Evolutionary conservation across 1,140 invertebrate genomes (phyloP), one percentile per base, ranked within the genome.

Genomic region (Drosophila paulistorum): DNA sequence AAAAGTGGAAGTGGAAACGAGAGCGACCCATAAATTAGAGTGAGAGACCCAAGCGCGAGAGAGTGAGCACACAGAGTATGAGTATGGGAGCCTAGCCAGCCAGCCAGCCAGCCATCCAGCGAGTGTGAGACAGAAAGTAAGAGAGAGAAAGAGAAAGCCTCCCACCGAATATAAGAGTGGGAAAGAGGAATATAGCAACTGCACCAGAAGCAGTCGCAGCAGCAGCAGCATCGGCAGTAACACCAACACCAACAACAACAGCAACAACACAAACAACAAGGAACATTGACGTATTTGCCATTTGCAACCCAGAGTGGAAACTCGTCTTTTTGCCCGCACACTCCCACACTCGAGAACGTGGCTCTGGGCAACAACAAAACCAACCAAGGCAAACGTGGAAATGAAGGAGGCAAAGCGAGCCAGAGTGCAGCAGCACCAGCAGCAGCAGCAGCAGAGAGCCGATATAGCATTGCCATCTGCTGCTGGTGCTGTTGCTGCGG

Each of bases 251-350:
- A 30, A 35, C 35, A 41, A 33, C 17, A 51, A 42, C 14, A 13
- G 11, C 17, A 55, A 39, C 68, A 59, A 39, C 55, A 39, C 11
- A 37, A 72, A 65, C 61, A 33, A 61, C 45, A 23, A 61, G 35
- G 69, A 62, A 79, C 81, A 85, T 85, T 85, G 81, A 85, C 66
- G 81, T 85, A 85, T 85, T 85, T 85, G 82, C 79, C 79, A 82
- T 81, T 81, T 81, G 74, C 74, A 81, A 76, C 65, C 57, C 76
- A 76, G 73, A 76, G n/a, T n/a, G n/a, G 73, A 65, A 80, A 65
- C 62, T 54, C 45, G 33, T 41, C 30, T 7, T 23, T 33, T 11
- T 39, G 35, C 17, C 23, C 11, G 30, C 33, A 37, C 62, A 41
- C 62, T 59, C 71, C 75, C 37, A 39, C 37, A 39, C 71, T 65